Evolutionary conservation across 2,888 invertebrate genomes (phyloP), one percentile per base, ranked within the genome.

Genomic region (Tricholauxania praeusta): DNA sequence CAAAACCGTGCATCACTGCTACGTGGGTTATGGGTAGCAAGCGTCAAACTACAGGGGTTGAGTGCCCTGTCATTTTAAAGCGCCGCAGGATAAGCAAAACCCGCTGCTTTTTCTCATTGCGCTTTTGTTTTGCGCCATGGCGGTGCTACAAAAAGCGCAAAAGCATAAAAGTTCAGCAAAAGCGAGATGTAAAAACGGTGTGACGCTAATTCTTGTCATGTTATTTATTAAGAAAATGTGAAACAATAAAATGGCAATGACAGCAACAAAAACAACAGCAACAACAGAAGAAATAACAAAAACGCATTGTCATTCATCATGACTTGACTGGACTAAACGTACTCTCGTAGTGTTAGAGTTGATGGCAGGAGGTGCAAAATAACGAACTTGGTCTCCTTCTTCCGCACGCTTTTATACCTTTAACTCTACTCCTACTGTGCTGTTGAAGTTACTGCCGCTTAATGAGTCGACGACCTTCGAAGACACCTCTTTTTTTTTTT

Each of bases 271-370:
- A n/a, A 79, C 79, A 75, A 80, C 72, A 70, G 17, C 52, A 39
- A 39, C n/a, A 51, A 52, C 8, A 53, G 15, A 1, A 14, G 32
- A 66, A 51, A 17, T 10, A 28, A 69, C 53, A 77, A 79, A 79
- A 82, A 76, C 78, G 82, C 82, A 82, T 76, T 78, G 80, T 82
- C 82, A 82, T 82, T 82, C 82, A 82, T 82, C 82, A 82, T 77
- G 80, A 79, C 78, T 17, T 52, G 48, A 28, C 59, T 39, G 59
- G 59, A 57, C 59, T 51, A 14, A 39, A 57, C 55, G 15, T 14
- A 47, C 14, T 15, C 49, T 32, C 10, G 65, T 8, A 19, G 12
- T 8, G 55, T 47, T 19, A 47, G 17, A 17, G 55, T n/a, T 47
- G 32, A 32, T 17, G 65, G 65, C 51, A 15, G 66, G 12, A 15